These are phyloP conservation scores for Megalopta genalis DNA, from an alignment of 1,140 invertebrate species.

Conservation along the genomic window DNA sequence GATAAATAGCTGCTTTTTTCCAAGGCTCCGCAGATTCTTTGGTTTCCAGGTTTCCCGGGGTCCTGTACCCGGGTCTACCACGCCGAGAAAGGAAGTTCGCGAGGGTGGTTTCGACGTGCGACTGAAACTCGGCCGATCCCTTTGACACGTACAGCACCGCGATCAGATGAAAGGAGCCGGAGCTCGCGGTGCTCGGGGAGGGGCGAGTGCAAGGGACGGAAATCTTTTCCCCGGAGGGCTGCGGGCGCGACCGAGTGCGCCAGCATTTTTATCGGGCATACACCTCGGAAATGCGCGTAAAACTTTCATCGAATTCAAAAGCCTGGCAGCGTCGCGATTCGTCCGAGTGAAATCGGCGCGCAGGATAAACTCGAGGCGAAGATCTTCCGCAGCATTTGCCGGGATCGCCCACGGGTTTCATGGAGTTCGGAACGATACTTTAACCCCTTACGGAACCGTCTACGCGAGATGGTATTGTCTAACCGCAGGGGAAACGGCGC, in stretches of 20 bases:
- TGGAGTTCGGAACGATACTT: neutral
- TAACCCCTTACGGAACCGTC: neutral
- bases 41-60: constrained; percentile 1
- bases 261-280: constrained; percentile 28
- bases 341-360: constrained; percentile 13
- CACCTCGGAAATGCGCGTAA: constrained; percentile 20
- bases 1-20: too few relatives aligned
- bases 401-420: neutral
- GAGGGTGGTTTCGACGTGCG: neutral
- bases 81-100: neutral
- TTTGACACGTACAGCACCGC: constrained; percentile 25
- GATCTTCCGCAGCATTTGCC: neutral
- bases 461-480: neutral
- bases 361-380: neutral
- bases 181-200: neutral
- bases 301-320: constrained; percentile 44
- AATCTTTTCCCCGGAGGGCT: constrained; percentile 9
- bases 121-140: constrained; percentile 25
- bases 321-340: neutral
- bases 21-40: neutral
- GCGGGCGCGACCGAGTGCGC: neutral
- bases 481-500: neutral
- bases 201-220: neutral
- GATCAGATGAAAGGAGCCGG: constrained; percentile 44
- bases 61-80: neutral